phyloP scores from a whole-genome alignment of 2,888 invertebrate species.

The Chrysopilus asiliformis region DNA sequence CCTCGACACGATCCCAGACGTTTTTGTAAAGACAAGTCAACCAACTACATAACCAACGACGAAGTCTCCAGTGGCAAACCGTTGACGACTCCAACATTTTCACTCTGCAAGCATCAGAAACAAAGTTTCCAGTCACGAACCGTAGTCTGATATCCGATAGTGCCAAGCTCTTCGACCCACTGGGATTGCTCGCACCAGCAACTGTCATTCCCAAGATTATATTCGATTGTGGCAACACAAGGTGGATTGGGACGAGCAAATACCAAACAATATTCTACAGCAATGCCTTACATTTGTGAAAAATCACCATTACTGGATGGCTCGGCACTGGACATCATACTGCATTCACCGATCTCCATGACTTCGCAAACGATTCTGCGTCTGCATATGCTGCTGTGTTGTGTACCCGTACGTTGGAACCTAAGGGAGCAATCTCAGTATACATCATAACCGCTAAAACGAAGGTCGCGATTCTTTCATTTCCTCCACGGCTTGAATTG shows the following conservation, averaged over 20 bases:
- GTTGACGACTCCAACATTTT: too few species aligned
- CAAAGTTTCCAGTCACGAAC: too few species aligned
- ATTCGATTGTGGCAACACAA: background rate
- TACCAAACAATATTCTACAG: background rate
- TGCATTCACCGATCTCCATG: too few species aligned
- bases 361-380: background rate
- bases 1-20: too few species aligned
- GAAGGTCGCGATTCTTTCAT: background rate
- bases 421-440: background rate
- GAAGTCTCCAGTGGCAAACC: background rate
- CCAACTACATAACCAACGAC: too few species aligned
- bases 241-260: background rate
- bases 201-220: background rate
- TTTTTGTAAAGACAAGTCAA: too few species aligned
- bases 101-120: too few species aligned
- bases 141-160: too few species aligned
- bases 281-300: background rate
- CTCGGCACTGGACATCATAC: background rate
- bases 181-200: background rate
- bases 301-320: background rate
- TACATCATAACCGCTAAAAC: background rate
- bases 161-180: too few species aligned
- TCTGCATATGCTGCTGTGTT: background rate
- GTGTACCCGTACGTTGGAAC: background rate
- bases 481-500: slow-evolving; percentile 1